These are phyloP conservation scores for Mastomys coucha DNA, from an alignment of 2,113 vertebrate genomes.

Conservation along the genomic window DNA sequence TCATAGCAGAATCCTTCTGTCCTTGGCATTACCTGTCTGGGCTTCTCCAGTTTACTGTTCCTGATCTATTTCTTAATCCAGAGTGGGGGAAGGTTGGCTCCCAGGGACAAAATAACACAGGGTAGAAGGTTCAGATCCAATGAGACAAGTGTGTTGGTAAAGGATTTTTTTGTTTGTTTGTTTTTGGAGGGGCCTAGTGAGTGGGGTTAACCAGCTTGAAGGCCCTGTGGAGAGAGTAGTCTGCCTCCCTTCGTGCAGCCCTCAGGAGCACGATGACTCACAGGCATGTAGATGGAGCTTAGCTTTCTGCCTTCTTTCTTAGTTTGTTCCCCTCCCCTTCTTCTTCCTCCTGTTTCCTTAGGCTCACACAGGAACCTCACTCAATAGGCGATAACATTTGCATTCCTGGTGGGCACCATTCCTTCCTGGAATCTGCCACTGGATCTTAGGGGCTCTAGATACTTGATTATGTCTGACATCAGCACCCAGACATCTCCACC, in stretches of 20 bases:
- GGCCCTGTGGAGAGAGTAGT: not conserved
- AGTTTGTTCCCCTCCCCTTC: not conserved
- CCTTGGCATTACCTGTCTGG: not conserved
- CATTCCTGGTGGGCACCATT: not conserved
- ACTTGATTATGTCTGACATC: not conserved
- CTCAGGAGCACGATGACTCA: not conserved
- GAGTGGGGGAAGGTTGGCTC: not conserved
- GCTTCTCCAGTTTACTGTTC: not conserved
- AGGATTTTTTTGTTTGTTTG: not conserved
- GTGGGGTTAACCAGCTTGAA: not conserved
- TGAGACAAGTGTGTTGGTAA: not conserved
- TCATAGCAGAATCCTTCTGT: not conserved
- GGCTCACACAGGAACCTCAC: not conserved
- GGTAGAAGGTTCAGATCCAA: not conserved
- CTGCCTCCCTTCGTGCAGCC: not conserved
- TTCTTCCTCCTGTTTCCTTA: not conserved
- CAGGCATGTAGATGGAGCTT: not conserved
- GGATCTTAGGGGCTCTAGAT: not conserved
- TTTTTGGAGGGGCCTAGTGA: not conserved
- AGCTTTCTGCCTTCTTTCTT: not conserved
- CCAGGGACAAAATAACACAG: not conserved
- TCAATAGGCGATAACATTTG: not conserved
- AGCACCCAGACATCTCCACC: not conserved
- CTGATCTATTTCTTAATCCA: slow-evolving; percentile 22
- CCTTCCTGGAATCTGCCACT: not conserved